These are phyloP conservation scores for Hydrozoanthus tunicans DNA, from an alignment of 64 coral and sea anemone genomes.

Conservation along the genomic window DNA sequence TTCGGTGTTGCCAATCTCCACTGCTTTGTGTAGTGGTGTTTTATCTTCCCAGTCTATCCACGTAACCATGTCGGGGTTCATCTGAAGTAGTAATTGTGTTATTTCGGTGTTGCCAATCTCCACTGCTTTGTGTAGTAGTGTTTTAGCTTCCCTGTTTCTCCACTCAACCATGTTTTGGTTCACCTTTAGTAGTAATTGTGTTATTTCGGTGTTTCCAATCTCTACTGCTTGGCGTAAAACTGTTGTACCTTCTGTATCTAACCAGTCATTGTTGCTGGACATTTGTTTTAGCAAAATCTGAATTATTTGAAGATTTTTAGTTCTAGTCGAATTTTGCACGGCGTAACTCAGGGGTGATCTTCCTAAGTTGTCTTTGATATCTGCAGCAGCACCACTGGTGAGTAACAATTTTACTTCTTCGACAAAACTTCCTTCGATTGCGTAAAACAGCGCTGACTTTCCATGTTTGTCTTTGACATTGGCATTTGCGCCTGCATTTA, in stretches of 20 bases:
- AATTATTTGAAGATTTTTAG: neutral
- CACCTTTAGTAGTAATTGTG: neutral
- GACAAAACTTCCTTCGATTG: neutral
- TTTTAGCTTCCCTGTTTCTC: neutral
- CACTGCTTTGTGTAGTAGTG: neutral
- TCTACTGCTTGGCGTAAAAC: neutral
- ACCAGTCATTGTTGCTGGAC: neutral
- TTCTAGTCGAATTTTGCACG: neutral
- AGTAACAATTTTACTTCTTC: neutral
- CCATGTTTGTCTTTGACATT: constrained; percentile 15
- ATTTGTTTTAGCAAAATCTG: neutral
- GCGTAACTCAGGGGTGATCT: neutral
- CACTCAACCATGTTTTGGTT: neutral
- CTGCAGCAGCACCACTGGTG: neutral
- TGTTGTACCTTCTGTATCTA: neutral
- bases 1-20: neutral
- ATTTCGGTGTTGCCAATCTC: neutral
- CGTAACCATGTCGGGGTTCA: neutral
- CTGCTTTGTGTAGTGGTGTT: neutral
- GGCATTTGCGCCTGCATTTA: neutral
- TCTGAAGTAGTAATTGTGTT: neutral
- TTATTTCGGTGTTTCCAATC: neutral
- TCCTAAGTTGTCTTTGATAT: neutral
- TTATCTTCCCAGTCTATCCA: neutral
- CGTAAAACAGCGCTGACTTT: constrained; percentile 31